phyloP scores from a whole-genome alignment of 2,113 vertebrate species.

The Fulmarus glacialis region DNA sequence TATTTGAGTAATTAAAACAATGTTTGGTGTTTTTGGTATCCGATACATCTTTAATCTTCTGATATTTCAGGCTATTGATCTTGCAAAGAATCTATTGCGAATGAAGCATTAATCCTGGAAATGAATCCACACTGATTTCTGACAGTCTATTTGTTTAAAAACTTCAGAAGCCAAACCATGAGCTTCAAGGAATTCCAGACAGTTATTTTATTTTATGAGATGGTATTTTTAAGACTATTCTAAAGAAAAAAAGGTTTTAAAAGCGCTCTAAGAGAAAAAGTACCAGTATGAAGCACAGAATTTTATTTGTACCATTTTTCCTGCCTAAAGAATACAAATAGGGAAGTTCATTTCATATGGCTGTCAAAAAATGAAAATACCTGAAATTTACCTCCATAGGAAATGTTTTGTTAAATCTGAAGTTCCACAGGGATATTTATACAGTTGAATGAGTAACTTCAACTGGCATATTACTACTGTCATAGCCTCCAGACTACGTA shows the following conservation, averaged over 20 bases:
- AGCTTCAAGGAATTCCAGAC: conserved; percentile 80
- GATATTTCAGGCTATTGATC: conserved; percentile 79
- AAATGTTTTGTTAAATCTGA: conserved; percentile 4
- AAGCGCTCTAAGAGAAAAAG: conserved; percentile 37
- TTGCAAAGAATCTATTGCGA: conserved; percentile 68
- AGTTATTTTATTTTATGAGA: conserved; percentile 73
- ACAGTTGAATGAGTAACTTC: neutral
- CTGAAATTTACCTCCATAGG: neutral
- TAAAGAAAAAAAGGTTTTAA: conserved; percentile 52
- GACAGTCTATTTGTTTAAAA: conserved; percentile 79
- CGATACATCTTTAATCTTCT: conserved; percentile 76
- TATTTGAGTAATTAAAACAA: conserved; percentile 80
- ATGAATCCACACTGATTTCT: conserved; percentile 70
- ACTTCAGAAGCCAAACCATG: conserved; percentile 74
- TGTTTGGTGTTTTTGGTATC: conserved; percentile 72
- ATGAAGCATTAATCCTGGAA: conserved; percentile 71
- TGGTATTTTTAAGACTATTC: conserved; percentile 69
- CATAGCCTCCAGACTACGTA: neutral
- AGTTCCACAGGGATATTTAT: neutral
- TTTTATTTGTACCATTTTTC: neutral
- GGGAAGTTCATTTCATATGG: neutral
- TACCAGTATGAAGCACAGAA: conserved; percentile 13
- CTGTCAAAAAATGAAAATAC: neutral
- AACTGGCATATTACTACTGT: neutral
- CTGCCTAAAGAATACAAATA: conserved; percentile 1